Percentiles rank a stretch among this genome's conserved stretches.
phyloP scores from a whole-genome alignment of 53 echinoderm and acorn worm species.

The Luidia sarsii region DNA sequence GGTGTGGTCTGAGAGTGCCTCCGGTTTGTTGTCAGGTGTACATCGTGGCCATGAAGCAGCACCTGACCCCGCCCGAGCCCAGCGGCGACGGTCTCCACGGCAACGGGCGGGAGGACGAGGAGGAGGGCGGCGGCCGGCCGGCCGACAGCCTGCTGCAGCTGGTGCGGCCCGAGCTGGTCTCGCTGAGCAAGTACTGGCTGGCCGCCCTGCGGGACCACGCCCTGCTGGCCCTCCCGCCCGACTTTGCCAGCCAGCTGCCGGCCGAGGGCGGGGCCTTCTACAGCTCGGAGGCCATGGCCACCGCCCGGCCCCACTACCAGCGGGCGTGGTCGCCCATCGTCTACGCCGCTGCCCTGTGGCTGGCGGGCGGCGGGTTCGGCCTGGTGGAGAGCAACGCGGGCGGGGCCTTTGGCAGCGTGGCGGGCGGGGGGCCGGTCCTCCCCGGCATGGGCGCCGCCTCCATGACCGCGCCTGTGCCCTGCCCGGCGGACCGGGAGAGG shows the following conservation, averaged over 20 bases:
- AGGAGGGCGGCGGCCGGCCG: conserved; percentile 52
- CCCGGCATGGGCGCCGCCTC: conserved; percentile 60
- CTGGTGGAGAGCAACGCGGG: conserved; percentile 75
- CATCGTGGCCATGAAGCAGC: conserved; percentile 97
- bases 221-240: conserved; percentile 84
- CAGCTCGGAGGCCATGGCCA: conserved; percentile 91
- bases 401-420: conserved; percentile 74
- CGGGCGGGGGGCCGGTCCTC: conserved; percentile 69
- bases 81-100: conserved; percentile 24
- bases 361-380: conserved; percentile 83
- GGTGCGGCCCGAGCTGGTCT: conserved; percentile 84
- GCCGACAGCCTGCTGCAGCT: conserved; percentile 91
- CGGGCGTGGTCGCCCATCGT: conserved; percentile 96
- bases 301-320: conserved; percentile 93
- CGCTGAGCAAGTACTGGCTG: conserved; percentile 96
- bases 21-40: conserved; percentile 84
- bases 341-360: conserved; percentile 90
- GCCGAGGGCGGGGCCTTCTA: conserved; percentile 95
- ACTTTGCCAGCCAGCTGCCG: conserved; percentile 94
- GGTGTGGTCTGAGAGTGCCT: too few species aligned
- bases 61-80: conserved; percentile 56
- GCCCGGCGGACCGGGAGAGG: conserved; percentile 32
- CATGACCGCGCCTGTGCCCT: conserved; percentile 26
- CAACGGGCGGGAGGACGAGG: conserved; percentile 26
- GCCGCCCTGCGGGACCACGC: conserved; percentile 98